These are phyloP conservation scores for Geococcyx californianus DNA, from an alignment of 2,113 vertebrate species.

Conservation along the genomic window DNA sequence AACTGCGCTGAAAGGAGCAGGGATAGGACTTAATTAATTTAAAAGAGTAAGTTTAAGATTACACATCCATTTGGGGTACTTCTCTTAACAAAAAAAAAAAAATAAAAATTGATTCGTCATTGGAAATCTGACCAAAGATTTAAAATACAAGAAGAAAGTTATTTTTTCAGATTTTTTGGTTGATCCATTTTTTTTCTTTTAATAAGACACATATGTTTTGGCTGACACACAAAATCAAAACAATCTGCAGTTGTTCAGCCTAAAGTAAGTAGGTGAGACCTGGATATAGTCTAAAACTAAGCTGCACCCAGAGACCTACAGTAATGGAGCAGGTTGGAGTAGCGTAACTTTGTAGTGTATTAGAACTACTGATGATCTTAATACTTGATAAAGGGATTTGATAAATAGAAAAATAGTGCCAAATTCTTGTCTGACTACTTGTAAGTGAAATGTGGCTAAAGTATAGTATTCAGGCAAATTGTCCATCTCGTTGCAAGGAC, in stretches of 20 bases:
- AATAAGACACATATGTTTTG: not conserved
- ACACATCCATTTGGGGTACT: not conserved
- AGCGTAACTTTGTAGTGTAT: not conserved
- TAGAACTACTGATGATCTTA: not conserved
- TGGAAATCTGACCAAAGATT: not conserved
- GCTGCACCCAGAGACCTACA: not conserved
- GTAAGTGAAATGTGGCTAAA: not conserved
- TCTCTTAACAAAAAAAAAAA: not conserved
- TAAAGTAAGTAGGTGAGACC: not conserved
- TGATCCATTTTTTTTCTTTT: not conserved
- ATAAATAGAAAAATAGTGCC: not conserved
- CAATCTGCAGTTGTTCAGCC: not conserved
- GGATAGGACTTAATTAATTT: no score
- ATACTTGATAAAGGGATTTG: not conserved
- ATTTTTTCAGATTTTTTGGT: not conserved
- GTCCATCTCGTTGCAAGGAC: not conserved
- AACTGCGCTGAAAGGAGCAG: no score
- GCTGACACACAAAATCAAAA: not conserved
- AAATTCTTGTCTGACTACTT: not conserved
- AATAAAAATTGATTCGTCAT: not conserved
- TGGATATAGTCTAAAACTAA: not conserved
- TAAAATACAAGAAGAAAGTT: not conserved
- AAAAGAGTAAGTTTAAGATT: no score
- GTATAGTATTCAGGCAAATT: not conserved
- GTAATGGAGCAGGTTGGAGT: not conserved